Conservation (phyloP, 2,888 invertebrate species). For the Stenotaenia linearis region DNA sequence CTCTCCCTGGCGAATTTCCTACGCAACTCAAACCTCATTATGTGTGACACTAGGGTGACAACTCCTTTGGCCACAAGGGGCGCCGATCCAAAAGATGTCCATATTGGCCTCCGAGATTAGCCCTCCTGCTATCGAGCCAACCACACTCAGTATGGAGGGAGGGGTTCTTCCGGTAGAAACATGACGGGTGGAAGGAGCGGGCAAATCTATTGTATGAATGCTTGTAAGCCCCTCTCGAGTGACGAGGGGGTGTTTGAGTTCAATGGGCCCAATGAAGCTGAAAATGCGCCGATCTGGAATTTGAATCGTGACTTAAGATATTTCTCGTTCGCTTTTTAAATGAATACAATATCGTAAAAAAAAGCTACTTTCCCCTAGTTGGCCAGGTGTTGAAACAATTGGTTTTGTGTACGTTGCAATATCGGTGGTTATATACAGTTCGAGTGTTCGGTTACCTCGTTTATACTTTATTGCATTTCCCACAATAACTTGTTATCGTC, state of each 20-base stretch:
- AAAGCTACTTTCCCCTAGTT: neutral
- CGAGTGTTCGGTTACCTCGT: neutral
- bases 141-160: neutral
- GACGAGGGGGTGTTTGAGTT: neutral
- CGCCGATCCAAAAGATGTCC: neutral
- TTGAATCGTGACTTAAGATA: neutral
- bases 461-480: neutral
- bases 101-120: neutral
- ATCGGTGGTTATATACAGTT: no score
- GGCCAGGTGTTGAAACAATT: neutral
- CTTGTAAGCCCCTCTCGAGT: neutral
- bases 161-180: neutral
- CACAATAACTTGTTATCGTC: neutral
- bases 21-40: neutral
- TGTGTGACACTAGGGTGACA: neutral
- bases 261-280: neutral
- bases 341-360: neutral
- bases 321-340: neutral
- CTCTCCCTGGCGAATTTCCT: neutral
- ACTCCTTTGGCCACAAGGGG: neutral
- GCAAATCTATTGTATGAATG: neutral
- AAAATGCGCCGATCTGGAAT: neutral
- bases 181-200: neutral
- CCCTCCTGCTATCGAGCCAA: neutral
- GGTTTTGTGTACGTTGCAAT: neutral